Evolutionary conservation across 2,113 vertebrate genomes (phyloP), one percentile per base, ranked within the genome.

Genomic region (Salminus brasiliensis): DNA sequence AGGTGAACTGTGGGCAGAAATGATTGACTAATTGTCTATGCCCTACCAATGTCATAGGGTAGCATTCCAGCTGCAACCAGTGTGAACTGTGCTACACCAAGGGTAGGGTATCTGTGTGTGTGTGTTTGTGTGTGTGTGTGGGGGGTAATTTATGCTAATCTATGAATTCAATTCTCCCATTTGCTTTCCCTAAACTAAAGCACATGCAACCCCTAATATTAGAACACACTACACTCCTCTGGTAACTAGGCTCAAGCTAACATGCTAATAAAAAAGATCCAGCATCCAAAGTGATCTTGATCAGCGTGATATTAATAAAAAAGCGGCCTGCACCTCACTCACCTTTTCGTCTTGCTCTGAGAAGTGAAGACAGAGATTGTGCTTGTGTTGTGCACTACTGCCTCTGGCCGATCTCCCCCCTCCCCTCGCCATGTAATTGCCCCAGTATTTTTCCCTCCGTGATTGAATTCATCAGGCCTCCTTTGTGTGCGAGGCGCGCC

Each of bases 381-480:
- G 76, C 73, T 49, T 67, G 72, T 39, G 63, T 82, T 65, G 57
- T 72, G 70, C 29, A 75, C 76, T 80, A 55, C 59, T 71, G 70
- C 47, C 62, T 59, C 34, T 23, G 45, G 34, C 80, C 73, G 63
- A 67, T 80, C 77, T 66, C 39, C 39, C 45, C 45, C 45, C 39
- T 34, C 63, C 41, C 49, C 81, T 71, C 60, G 65, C 67, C 39
- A 27, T 68, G 78, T 85, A 85, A 85, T 85, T 83, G 65, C 74
- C 57, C 78, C 55, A 72, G 74, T 74, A 72, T 75, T 67, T 75
- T 77, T 75, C 70, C 76, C 74, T 45, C 63, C 4, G 39, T 80
- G 74, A 83, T 83, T 83, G 81, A 85, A 83, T 85, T 85, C 71
- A 83, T 83, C 84, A 83, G 72, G 74, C 74, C 70, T 85, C 30